Evolutionary conservation across 1,140 invertebrate species (phyloP).

Genomic region (Protaetia brevitarsis): DNA sequence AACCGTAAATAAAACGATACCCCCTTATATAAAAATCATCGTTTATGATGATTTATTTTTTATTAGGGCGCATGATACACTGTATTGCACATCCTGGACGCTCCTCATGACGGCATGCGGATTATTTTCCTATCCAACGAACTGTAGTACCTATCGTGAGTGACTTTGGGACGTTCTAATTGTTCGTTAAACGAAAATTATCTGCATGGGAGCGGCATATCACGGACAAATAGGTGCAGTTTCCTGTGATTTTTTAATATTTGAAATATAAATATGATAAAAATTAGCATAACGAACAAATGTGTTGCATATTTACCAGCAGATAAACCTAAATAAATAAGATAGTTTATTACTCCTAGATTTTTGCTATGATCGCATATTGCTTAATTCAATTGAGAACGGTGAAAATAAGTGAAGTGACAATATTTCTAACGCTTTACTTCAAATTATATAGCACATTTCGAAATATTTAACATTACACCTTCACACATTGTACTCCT

Average conservation of each 20-base stretch:
- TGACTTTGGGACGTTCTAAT: constrained; percentile 2
- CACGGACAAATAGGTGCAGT: background rate
- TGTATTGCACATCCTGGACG: background rate
- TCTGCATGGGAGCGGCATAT: constrained; percentile 1
- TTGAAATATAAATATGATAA: background rate
- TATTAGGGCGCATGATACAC: background rate
- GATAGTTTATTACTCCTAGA: no score
- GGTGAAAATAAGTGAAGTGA: no score
- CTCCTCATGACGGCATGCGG: background rate
- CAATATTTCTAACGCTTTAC: no score
- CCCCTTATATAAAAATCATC: background rate
- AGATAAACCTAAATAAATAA: background rate
- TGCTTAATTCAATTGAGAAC: no score
- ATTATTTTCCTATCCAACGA: background rate
- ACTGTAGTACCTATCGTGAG: constrained; percentile 6
- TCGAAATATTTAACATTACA: no score
- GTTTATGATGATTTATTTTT: constrained; percentile 7
- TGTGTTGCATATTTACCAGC: background rate
- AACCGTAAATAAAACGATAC: background rate
- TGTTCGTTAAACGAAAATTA: constrained; percentile 1
- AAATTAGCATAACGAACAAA: background rate
- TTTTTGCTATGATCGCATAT: no score
- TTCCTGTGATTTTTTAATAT: background rate
- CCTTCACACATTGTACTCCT: no score
- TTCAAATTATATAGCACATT: no score